Evolutionary conservation across 1,140 invertebrate genomes (phyloP).

Genomic region (Macrotrachela quadricornifera): DNA sequence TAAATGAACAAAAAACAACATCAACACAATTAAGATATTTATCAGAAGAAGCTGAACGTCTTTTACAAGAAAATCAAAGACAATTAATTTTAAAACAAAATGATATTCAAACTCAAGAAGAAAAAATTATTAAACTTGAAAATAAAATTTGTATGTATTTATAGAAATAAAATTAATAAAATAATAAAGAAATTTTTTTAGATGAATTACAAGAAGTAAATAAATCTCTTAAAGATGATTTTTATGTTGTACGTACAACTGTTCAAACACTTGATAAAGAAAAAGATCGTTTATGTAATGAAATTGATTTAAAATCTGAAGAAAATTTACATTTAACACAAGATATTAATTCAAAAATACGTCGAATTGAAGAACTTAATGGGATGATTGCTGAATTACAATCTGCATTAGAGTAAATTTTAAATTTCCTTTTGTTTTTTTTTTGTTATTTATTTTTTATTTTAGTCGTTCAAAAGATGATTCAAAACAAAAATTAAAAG

Average conservation of each 20-base stretch:
- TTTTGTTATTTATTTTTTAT: too few species aligned
- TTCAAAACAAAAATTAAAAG: constrained; percentile 16
- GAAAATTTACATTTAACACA: constrained; percentile 6
- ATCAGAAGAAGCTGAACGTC: constrained; percentile 2
- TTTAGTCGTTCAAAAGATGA: constrained; percentile 8
- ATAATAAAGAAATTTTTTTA: too few species aligned
- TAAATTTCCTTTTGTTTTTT: too few species aligned
- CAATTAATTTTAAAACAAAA: constrained; percentile 3
- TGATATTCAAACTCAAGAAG: constrained; percentile 6
- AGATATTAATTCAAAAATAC: constrained; percentile 11
- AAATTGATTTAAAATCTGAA: constrained; percentile 1
- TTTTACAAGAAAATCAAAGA: background rate
- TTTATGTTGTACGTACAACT: background rate
- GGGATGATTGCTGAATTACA: constrained; percentile 20
- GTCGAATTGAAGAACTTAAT: constrained; percentile 21
- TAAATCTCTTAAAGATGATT: constrained; percentile 1
- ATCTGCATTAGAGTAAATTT: constrained; percentile 16
- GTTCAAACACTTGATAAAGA: constrained; percentile 4
- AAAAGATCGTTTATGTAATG: background rate
- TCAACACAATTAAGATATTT: constrained; percentile 6
- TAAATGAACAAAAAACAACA: constrained; percentile 4
- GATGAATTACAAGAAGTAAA: constrained; percentile 5
- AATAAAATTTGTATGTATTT: constrained; percentile 2
- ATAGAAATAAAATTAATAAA: constrained; percentile 14
- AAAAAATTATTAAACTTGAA: constrained; percentile 1